Percentiles rank a stretch among this genome's conserved stretches.
These are phyloP conservation scores for Festucalex cinctus DNA, from an alignment of 2,113 vertebrate species.

Conservation along the genomic window DNA sequence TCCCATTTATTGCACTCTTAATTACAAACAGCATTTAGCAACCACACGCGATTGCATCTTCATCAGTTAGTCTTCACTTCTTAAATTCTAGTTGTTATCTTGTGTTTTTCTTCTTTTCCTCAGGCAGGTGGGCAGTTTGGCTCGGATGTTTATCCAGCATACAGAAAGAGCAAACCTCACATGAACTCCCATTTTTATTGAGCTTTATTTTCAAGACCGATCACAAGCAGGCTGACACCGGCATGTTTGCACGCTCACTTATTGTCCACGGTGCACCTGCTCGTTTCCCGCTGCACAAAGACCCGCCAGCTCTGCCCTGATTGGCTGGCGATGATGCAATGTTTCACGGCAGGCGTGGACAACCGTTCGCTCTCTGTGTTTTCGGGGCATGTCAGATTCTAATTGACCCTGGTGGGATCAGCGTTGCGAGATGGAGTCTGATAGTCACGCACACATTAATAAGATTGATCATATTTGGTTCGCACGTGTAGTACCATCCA, in stretches of 20 bases:
- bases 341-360: slow-evolving; percentile 41
- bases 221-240: slow-evolving; percentile 7
- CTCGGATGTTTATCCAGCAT: slow-evolving; percentile 28
- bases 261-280: slow-evolving; percentile 57
- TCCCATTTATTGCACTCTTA: slow-evolving; percentile 3
- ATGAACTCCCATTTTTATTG: neutral
- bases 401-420: slow-evolving; percentile 65
- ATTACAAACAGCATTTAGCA: neutral
- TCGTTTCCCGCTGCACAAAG: slow-evolving; percentile 64
- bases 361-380: slow-evolving; percentile 40
- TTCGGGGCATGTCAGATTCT: slow-evolving; percentile 51
- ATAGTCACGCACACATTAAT: neutral
- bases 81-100: neutral
- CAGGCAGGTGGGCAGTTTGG: neutral
- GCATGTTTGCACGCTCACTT: slow-evolving; percentile 29
- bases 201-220: neutral
- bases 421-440: slow-evolving; percentile 8
- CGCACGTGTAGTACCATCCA: slow-evolving; percentile 5
- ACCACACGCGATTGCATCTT: neutral
- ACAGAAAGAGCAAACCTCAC: slow-evolving; percentile 12
- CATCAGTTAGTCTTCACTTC: neutral
- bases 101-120: neutral
- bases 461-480: neutral
- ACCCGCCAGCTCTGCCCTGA: slow-evolving; percentile 47
- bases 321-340: slow-evolving; percentile 75